Percentiles rank a stretch among this genome's conserved stretches.
phyloP scores from a whole-genome alignment of 2,888 invertebrate species.

The Calameuta idolon region DNA sequence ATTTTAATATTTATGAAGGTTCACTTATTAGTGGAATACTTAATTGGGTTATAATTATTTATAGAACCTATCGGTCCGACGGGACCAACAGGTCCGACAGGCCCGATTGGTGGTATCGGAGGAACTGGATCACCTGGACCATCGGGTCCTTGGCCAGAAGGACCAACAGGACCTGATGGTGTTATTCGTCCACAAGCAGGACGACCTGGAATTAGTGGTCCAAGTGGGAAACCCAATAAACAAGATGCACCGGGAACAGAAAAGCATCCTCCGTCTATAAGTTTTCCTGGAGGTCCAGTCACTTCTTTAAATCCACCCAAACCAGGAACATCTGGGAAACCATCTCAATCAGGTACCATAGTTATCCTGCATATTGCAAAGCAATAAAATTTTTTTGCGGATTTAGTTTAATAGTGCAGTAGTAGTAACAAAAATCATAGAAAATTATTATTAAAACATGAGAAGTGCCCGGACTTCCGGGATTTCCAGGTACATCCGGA shows the following conservation, averaged over 20 bases:
- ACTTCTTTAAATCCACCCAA: constrained; percentile 12
- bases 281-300: constrained; percentile 32
- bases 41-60: background rate
- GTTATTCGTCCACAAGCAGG: constrained; percentile 15
- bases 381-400: background rate
- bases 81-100: constrained; percentile 23
- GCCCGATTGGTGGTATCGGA: constrained; percentile 3
- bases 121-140: constrained; percentile 24
- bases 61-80: constrained; percentile 15
- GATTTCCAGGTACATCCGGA: constrained; percentile 20
- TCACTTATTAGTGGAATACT: background rate
- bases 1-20: background rate
- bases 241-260: background rate
- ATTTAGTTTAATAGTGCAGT: background rate
- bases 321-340: constrained; percentile 24
- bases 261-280: constrained; percentile 34
- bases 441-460: constrained; percentile 1
- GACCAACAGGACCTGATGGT: constrained; percentile 3
- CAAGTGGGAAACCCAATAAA: background rate
- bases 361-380: background rate
- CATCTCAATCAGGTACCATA: constrained; percentile 16
- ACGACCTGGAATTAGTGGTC: constrained; percentile 15
- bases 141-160: constrained; percentile 19
- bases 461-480: constrained; percentile 15
- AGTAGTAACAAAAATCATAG: background rate